Conservation (phyloP, 1,140 invertebrate species). For the Leptinotarsa defecta region DNA sequence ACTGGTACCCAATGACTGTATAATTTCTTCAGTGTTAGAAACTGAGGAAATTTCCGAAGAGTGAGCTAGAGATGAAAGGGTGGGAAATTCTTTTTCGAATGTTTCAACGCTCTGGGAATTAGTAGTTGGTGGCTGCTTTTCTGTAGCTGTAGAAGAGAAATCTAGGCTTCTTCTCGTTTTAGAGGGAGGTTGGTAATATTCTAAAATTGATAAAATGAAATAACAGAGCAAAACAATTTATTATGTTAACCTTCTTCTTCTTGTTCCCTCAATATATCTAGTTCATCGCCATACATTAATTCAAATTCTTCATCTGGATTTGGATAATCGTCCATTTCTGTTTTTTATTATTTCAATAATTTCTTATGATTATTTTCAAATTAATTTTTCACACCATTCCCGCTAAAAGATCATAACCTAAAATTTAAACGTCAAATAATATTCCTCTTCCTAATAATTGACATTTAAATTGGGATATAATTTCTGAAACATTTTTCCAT, state of each 20-base stretch:
- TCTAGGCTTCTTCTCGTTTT: conserved; percentile 42
- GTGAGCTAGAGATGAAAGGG: neutral
- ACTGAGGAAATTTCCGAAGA: neutral
- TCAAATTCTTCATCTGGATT: conserved; percentile 79
- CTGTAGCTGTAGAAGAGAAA: conserved; percentile 31
- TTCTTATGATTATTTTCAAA: conserved; percentile 1
- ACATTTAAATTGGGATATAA: no score
- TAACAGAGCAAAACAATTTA: neutral
- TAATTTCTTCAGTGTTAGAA: neutral
- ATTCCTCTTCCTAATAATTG: no score
- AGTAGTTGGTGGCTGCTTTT: neutral
- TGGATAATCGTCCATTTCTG: conserved; percentile 68
- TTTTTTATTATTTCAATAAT: neutral
- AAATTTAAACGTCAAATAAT: neutral
- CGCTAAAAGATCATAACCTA: neutral
- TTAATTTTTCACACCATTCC: neutral
- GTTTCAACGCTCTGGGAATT: neutral
- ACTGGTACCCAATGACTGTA: neutral
- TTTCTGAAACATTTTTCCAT: no score
- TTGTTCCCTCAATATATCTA: conserved; percentile 68
- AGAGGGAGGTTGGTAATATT: conserved; percentile 20
- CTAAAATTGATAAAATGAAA: conserved; percentile 20
- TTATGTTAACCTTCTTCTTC: conserved; percentile 57
- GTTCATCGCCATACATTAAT: conserved; percentile 71
- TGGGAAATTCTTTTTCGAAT: neutral